Evolutionary conservation across 2,797 vertebrate species (phyloP).

Genomic region (Okamejei kenojei): DNA sequence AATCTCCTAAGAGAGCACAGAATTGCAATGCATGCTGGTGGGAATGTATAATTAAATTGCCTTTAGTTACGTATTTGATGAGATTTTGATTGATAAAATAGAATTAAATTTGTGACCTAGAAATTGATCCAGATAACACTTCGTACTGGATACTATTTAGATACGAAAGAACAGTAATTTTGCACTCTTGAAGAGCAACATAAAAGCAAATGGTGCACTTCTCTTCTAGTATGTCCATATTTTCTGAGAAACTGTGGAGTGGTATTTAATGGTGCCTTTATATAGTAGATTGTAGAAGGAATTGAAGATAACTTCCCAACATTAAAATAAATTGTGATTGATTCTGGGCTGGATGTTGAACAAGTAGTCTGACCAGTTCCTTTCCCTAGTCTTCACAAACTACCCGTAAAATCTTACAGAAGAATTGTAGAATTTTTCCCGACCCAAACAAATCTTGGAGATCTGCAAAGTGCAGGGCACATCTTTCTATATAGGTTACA

Average conservation of each 20-base stretch:
- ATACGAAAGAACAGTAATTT: neutral
- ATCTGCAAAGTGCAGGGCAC: neutral
- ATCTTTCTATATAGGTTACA: neutral
- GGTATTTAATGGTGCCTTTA: neutral
- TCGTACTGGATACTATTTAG: neutral
- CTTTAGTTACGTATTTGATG: neutral
- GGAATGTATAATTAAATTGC: neutral
- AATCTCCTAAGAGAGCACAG: neutral
- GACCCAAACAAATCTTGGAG: neutral
- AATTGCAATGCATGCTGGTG: neutral
- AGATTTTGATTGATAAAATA: neutral
- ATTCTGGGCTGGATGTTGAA: neutral
- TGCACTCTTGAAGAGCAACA: neutral
- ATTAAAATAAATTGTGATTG: neutral
- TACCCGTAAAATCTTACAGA: constrained; percentile 11
- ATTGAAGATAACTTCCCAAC: neutral
- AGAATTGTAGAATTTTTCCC: neutral
- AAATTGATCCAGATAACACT: neutral
- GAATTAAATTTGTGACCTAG: neutral
- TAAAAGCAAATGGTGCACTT: neutral
- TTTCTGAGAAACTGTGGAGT: neutral
- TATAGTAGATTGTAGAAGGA: neutral
- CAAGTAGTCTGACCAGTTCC: neutral
- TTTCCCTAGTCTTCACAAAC: neutral
- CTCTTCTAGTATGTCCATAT: neutral